Base-by-base conservation (phyloP, 1,140 invertebrate genomes). In the Magallana gigas region DNA sequence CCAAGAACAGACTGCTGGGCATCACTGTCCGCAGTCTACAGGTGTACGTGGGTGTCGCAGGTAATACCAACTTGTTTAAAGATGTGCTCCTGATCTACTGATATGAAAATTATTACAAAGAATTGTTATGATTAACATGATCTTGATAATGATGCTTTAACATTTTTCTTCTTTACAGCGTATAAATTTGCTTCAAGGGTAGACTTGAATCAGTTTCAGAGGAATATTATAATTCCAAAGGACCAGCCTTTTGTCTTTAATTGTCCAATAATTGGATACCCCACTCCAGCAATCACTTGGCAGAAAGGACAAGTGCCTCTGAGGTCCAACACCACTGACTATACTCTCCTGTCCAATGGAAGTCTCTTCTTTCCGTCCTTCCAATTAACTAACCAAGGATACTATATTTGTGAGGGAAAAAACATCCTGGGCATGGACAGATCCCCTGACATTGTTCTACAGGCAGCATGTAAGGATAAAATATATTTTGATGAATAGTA, bases 391-490 rank as follows among this genome's bases (percentile, higher is more conserved):
- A 90, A 92, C 83, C 88, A 89, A 58, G 92, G 91, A n/a, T 64
- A 85, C 11, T 94, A 94, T 71, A 68, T 71, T 1, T 94, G 93
- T 90, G 62, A 87, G 76, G 92, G 91, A 9, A 57, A 23, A 8
- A 94, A 94, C 87, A 68, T 76, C 2, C 80, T 90, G 7, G 93
- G 93, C 0, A 57, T 36, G 9, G 82, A 76, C 7, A 82, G n/a
- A 18, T 91, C 91, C 29, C 85, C 87, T 0, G 84, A 87, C 23
- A 87, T 90, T 2, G 85, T 84, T 76, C 29, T 93, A 8, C 88
- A 89, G 16, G 85, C 91, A 9, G 90, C 92, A 60, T 90, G 93
- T 93, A 87, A 91, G 92, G 23, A 23, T 23, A 23, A 92, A 64
- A 23, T 12, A 29, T 9, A 4, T 48, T 83, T 81, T 16, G 36